Percentiles rank a stretch among this genome's conserved stretches.
Conservation (phyloP, 2,797 vertebrate species). For the Dermochelys coriacea region DNA sequence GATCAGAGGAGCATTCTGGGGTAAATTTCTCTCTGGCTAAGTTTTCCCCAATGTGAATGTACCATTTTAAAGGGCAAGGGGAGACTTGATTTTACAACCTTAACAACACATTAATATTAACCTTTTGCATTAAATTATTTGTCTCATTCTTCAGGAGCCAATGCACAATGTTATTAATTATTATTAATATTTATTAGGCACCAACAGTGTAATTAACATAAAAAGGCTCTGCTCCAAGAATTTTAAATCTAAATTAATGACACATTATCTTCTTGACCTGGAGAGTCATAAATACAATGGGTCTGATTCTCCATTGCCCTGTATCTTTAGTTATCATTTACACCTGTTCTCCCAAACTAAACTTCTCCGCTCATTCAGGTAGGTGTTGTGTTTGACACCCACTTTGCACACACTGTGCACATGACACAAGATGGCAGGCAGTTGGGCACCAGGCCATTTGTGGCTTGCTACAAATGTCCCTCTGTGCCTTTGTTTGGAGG, state of each 20-base stretch:
- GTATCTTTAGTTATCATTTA: neutral
- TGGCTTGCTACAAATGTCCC: neutral
- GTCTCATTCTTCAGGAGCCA: neutral
- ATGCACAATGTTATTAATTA: neutral
- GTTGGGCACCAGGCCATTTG: neutral
- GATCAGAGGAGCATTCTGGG: neutral
- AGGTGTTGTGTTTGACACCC: neutral
- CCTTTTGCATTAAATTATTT: neutral
- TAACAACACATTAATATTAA: neutral
- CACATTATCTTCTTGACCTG: neutral
- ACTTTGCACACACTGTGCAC: neutral
- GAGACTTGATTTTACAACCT: neutral
- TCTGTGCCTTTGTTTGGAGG: neutral
- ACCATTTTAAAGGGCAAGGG: neutral
- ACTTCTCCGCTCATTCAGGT: neutral
- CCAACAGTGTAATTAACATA: neutral
- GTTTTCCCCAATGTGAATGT: neutral
- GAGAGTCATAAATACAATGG: neutral
- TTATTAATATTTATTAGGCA: neutral
- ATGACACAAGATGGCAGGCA: neutral
- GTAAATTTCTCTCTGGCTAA: neutral
- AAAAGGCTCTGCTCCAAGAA: neutral
- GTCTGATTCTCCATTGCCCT: neutral
- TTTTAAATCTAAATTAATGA: neutral
- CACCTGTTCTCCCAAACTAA: neutral